Evolutionary conservation across 2,888 invertebrate species (phyloP), one percentile per base, ranked within the genome.

Genomic region (Lithophane socia): DNA sequence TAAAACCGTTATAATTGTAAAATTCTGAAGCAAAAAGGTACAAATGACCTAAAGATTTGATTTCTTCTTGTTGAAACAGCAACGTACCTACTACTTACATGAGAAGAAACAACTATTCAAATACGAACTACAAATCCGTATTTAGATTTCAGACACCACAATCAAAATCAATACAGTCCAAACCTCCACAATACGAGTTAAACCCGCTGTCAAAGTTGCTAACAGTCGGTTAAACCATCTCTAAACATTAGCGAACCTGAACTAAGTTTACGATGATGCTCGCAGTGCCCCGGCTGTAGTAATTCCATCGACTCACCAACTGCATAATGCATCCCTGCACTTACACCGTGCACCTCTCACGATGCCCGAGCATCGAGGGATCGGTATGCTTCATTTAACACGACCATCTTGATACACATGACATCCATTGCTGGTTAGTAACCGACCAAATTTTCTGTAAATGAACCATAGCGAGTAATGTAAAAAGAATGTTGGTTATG

Each of bases 321-420:
- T 95, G 93, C 94, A 95, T 95, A 92, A 95, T 94, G 93, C 94
- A 95, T 94, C 92, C 91, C 91, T 92, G 92, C 94, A 94, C 94
- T 94, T 94, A 94, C 92, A 92, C 90, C 89, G 90, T 89, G 91
- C 91, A 91, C 92, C 91, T 91, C 92, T 90, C 89, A 87, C 85
- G 87, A 85, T 81, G 83, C 75, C 90, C 85, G 87, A 90, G 86
- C 87, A 89, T 89, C 87, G 86, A 84, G 88, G 86, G 85, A 88
- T 88, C 84, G 78, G 65, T 76, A 83, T 87, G 88, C 89, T 89
- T 90, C 88, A 92, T 92, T 92, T 87, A 80, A 71, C 75, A 73
- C 87, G 88, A 84, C 47, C 4, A n/a, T 75, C 21, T 18, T 42
- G 1, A 63, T 37, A 10, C 5, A 0, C 54, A 10, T 18, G 1